Base-by-base conservation (phyloP, 2,113 vertebrate genomes). In the Cichladusa arquata region DNA sequence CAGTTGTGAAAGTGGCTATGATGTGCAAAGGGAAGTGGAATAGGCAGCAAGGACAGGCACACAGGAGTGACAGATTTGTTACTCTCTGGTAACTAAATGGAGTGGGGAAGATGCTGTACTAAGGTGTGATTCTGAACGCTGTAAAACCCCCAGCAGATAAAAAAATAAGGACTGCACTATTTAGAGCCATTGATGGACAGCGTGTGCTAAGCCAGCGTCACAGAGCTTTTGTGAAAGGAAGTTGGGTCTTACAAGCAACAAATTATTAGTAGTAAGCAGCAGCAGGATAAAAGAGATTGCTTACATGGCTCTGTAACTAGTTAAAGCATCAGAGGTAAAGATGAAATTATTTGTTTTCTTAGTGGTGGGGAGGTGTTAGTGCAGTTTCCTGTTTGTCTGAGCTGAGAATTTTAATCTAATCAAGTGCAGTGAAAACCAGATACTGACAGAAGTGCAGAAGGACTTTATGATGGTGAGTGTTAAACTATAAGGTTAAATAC, bases 61-160 rank as follows among this genome's bases (percentile, higher is more conserved):
- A 2, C 5, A 40, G 53, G 5, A 56, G 20, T 13, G 47, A 20
- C 25, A 60, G 48, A 13, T 60, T 47, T 69, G 45, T 69, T 78
- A 19, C 45, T 36, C 11, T 18, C 50, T 47, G n/a, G 29, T 73
- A 78, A 12, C 23, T 38, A 12, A 44, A 38, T 51, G 33, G 23
- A 12, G 2, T n/a, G 23, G 20, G 34, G 53, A 77, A 45, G 33
- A 45, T 81, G 67, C 34, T 19, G 5, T 64, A 8, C 6, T 54
- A 26, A 29, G 23, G 1, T 0, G 0, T 60, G 48, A 56, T 42
- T 77, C 67, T 90, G 69, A 33, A 9, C 51, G 19, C 24, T 44
- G 9, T 34, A 65, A 80, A 80, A 22, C 2, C 23, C 25, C 28
- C 0, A 0, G 19, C 28, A 50, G 34, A 12, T 24, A 19, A 50